Evolutionary conservation across 2,888 invertebrate species (phyloP), one percentile per base, ranked within the genome.

Genomic region (Tholera decimalis): DNA sequence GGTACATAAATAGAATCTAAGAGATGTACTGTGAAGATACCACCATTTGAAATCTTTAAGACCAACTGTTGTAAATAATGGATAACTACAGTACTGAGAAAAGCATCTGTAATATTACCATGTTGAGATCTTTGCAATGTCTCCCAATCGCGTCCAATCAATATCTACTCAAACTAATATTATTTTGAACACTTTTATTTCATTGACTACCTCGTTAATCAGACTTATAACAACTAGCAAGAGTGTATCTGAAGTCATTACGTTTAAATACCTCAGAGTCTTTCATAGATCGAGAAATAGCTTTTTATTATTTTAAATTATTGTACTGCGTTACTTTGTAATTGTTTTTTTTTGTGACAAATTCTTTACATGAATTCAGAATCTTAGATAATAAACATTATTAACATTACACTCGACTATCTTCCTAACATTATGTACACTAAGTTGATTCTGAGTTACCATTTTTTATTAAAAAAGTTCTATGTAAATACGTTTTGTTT

Each of bases 171-270:
- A 47, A 49, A 65, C 24, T 68, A 58, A 62, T 70, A 41, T 47
- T 67, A 68, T 49, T 59, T 61, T 60, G 53, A 18, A 66, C 61
- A 51, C 39, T 67, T 55, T 60, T 59, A 69, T 60, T 75, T 55
- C 56, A 75, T 71, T 53, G 20, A 58, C 55, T 75, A 73, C 64
- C 66, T 79, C 68, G 55, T 69, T 59, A 51, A 50, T 67, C 61
- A 57, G 66, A 82, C 64, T 68, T 64, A 61, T 66, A 67, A 63
- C n/a, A 66, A 28, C 43, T 57, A 44, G 33, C 30, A 66, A 66
- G 24, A 55, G 43, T 77, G 58, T 64, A 74, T 70, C 35, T 65
- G 26, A 65, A 26, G 76, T 55, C 54, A 65, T 44, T 62, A 65
- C 58, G 61, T 62, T 68, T 60, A 28, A 57, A 53, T 50, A 43